Base-by-base conservation (phyloP, 2,113 vertebrate genomes). In the Phrynocephalus versicolor region DNA sequence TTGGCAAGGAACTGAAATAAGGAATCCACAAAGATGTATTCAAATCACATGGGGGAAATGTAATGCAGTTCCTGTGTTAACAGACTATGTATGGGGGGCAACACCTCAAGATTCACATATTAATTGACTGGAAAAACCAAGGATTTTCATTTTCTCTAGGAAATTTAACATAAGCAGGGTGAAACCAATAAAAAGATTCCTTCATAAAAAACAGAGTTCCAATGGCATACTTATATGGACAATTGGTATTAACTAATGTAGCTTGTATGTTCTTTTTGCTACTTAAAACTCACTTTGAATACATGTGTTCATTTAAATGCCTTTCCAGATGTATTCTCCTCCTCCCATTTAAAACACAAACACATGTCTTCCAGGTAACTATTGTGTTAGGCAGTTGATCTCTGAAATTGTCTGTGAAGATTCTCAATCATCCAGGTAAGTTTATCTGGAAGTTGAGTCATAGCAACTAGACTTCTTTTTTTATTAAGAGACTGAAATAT, bases 21-120 rank as follows among this genome's bases (percentile, higher is more conserved):
- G 0, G 30, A 21, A 85, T 58, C 7, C 25, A 15, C 0, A 0
- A 3, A 73, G 21, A 76, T 7, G 25, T 1, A 60, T 60, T 12
- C 41, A 83, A 80, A 82, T 0, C 5, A 51, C 45, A 10, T 51
- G 45, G 45, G 45, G 10, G 45, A 23, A 41, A 45, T 51, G 30
- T 25, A 18, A 2, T 51, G 41, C 5, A 75, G 41, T 74, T 41
- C 41, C 27, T 8, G 6, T 75, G 45, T 51, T 67, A n/a, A 67
- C 64, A 67, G 27, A 18, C 6, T 55, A 35, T 9, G 16, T 19
- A 33, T 33, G n/a, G 25, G n/a, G 33, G 51, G 15, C 45, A 15
- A 64, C 14, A 23, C 35, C 6, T 57, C 35, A 60, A 18, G 35
- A 79, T 37, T 16, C 57, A 35, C 21, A 79, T n/a, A 55, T 60